These are phyloP conservation scores for Rhynchophorus ferrugineus DNA, from an alignment of 1,140 invertebrate species.

Conservation along the genomic window DNA sequence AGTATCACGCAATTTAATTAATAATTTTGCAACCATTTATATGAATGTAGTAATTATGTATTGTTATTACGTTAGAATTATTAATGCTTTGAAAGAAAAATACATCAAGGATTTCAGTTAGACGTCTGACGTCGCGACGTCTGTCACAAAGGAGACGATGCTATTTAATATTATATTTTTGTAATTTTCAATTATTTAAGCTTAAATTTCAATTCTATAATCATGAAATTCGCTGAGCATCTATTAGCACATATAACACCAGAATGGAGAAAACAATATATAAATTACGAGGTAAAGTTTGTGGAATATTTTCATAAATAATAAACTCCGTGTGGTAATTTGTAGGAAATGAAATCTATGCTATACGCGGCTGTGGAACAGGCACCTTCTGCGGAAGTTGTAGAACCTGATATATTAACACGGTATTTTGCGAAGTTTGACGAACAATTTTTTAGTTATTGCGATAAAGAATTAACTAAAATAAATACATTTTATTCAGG, in stretches of 20 bases:
- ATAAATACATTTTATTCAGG: slow-evolving; percentile 96
- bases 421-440: slow-evolving; percentile 93
- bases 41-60: too few species aligned
- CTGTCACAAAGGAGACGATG: slow-evolving; percentile 3
- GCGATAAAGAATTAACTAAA: slow-evolving; percentile 91
- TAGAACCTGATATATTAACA: slow-evolving; percentile 79
- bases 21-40: too few species aligned
- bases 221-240: slow-evolving; percentile 86
- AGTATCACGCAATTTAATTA: too few species aligned
- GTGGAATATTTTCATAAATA: not conserved
- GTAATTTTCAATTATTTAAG: not conserved
- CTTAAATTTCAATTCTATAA: slow-evolving; percentile 22
- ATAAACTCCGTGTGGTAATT: slow-evolving; percentile 51
- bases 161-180: not conserved
- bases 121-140: slow-evolving; percentile 23
- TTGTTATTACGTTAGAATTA: too few species aligned
- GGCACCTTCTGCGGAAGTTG: slow-evolving; percentile 77
- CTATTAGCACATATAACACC: slow-evolving; percentile 83
- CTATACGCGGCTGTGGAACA: slow-evolving; percentile 82
- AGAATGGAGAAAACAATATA: slow-evolving; percentile 89
- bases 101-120: too few species aligned
- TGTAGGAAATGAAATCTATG: slow-evolving; percentile 89
- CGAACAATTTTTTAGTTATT: slow-evolving; percentile 91
- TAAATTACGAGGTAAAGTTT: slow-evolving; percentile 3
- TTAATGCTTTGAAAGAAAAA: too few species aligned